Evolutionary conservation across 2,797 vertebrate genomes (phyloP).

Genomic region (Podarcis lilfordi): DNA sequence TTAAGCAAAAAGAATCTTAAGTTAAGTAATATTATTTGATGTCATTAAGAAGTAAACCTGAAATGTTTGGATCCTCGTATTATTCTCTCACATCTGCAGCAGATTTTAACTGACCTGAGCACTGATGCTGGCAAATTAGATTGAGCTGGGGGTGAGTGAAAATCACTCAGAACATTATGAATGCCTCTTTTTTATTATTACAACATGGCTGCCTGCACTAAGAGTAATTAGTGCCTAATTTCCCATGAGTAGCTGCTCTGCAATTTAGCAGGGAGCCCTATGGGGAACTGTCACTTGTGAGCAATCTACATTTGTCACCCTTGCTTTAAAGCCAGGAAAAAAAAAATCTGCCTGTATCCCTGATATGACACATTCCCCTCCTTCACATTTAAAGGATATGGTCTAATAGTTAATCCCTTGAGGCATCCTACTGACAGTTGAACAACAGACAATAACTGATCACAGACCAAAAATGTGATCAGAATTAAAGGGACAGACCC

Average conservation of each 20-base stretch:
- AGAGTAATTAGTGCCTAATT: conserved; percentile 40
- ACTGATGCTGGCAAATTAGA: neutral
- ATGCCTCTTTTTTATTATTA: neutral
- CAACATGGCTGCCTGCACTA: neutral
- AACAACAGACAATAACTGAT: neutral
- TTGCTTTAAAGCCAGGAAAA: neutral
- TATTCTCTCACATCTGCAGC: neutral
- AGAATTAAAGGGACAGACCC: neutral
- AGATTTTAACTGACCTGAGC: neutral
- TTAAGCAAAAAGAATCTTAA: neutral
- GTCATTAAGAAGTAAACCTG: neutral
- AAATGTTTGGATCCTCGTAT: neutral
- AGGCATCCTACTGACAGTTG: neutral
- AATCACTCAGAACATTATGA: conserved; percentile 6
- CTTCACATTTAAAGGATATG: neutral
- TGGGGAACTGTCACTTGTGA: neutral
- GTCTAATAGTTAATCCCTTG: neutral
- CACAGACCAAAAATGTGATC: neutral
- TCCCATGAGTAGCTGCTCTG: neutral
- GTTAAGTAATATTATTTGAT: neutral
- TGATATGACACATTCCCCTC: neutral
- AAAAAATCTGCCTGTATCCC: neutral
- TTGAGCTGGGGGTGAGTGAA: neutral
- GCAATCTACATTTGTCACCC: neutral
- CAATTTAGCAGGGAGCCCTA: neutral